Evolutionary conservation across 2,888 invertebrate genomes (phyloP).

Genomic region (Marronus borbonicus): DNA sequence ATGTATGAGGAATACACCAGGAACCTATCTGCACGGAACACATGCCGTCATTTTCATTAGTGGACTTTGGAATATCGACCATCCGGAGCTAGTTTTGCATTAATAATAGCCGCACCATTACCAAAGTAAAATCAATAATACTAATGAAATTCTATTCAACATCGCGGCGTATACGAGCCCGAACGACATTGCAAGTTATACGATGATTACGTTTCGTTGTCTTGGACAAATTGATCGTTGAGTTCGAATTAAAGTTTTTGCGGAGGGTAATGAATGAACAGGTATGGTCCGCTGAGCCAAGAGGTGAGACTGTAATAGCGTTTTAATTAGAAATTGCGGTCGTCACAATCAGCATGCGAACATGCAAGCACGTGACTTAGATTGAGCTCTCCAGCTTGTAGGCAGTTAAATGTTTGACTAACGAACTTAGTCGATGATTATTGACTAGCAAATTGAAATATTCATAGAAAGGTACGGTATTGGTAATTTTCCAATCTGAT

Average conservation of each 20-base stretch:
- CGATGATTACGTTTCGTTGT: constrained; percentile 67
- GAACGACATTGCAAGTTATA: constrained; percentile 52
- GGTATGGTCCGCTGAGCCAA: constrained; percentile 56
- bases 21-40: background rate
- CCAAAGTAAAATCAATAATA: constrained; percentile 36
- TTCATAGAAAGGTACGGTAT: too few relatives aligned
- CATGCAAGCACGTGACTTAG: constrained; percentile 37
- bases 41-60: constrained; percentile 1
- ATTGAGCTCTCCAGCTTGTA: constrained; percentile 22
- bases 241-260: constrained; percentile 69
- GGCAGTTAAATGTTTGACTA: constrained; percentile 20
- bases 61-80: constrained; percentile 20
- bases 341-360: constrained; percentile 48
- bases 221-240: constrained; percentile 69
- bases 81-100: constrained; percentile 11
- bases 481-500: too few relatives aligned
- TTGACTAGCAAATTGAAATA: constrained; percentile 16
- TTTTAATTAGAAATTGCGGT: constrained; percentile 66
- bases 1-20: background rate
- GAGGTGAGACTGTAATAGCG: constrained; percentile 61
- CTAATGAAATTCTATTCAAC: constrained; percentile 42
- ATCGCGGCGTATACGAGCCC: background rate
- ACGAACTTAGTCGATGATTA: constrained; percentile 26
- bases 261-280: constrained; percentile 51
- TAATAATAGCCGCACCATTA: constrained; percentile 36